A percentile compares a stretch with the other conserved stretches of the same genome.
Evolutionary conservation across 2,113 vertebrate species (phyloP).

Genomic region (mouse (Mus musculus)): DNA sequence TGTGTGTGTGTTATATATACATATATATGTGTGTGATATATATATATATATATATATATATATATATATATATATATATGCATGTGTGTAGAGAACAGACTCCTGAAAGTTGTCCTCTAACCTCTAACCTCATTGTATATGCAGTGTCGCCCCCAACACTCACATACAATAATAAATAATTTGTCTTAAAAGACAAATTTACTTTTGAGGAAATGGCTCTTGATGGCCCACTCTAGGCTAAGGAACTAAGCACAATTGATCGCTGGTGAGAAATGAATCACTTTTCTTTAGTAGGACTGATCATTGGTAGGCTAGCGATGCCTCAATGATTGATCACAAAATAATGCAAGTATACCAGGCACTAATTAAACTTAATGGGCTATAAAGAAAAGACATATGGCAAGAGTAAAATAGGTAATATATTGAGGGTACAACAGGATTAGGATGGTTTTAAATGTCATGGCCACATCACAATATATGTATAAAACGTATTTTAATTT

Average conservation of each 20-base stretch:
- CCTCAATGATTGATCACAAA: neutral
- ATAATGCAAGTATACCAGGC: neutral
- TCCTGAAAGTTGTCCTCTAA: neutral
- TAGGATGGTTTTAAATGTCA: neutral
- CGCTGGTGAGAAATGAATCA: neutral
- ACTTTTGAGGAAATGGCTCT: neutral
- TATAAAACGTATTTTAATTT: neutral
- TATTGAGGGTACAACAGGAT: neutral
- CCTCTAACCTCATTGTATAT: neutral
- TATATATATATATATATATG: too few relatives aligned
- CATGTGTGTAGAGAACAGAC: neutral
- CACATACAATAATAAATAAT: neutral
- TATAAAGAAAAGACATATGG: neutral
- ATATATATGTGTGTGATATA: too few relatives aligned
- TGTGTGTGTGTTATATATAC: too few relatives aligned
- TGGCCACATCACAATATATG: neutral
- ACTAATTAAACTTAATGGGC: neutral
- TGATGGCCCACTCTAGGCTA: neutral
- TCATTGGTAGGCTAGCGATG: neutral
- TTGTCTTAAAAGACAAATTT: neutral
- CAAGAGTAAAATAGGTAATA: neutral
- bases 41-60: too few relatives aligned
- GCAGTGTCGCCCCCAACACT: too few relatives aligned
- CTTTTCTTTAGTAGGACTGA: neutral
- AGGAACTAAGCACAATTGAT: neutral